phyloP scores from a whole-genome alignment of 2,113 vertebrate genomes.

The Probosciger aterrimus region DNA sequence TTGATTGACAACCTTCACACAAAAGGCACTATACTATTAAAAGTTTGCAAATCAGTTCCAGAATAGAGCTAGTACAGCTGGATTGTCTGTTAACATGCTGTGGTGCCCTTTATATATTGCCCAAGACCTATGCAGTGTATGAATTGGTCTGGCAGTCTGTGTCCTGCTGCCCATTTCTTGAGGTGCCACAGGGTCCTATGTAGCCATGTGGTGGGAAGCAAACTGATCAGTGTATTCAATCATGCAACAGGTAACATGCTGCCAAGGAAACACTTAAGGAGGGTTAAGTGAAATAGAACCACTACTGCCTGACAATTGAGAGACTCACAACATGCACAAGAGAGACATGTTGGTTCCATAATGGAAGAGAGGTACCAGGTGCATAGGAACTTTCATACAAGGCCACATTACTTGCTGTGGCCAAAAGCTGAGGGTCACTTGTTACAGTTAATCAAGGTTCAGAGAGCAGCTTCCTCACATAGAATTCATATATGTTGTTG shows the following conservation, averaged over 20 bases:
- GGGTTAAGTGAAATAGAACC: not conserved
- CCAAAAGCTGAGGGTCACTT: not conserved
- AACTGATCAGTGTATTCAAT: not conserved
- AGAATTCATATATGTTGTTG: not conserved
- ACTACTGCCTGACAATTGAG: no score
- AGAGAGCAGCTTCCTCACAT: not conserved
- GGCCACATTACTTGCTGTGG: not conserved
- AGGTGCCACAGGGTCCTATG: not conserved
- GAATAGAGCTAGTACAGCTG: not conserved
- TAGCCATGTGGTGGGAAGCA: accelerated
- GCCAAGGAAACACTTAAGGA: not conserved
- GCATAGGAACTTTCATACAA: not conserved
- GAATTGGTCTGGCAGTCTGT: not conserved
- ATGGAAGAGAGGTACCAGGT: not conserved
- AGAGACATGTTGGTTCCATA: no score
- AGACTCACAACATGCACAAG: not conserved
- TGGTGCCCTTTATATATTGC: not conserved
- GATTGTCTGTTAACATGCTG: not conserved
- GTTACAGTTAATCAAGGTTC: not conserved
- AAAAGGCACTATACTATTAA: not conserved
- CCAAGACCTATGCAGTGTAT: not conserved
- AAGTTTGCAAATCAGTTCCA: not conserved
- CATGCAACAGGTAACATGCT: not conserved
- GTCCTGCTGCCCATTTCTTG: not conserved
- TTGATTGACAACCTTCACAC: not conserved